Evolutionary conservation across 2,888 invertebrate genomes (phyloP).

Genomic region (Cheilosia vulpina): DNA sequence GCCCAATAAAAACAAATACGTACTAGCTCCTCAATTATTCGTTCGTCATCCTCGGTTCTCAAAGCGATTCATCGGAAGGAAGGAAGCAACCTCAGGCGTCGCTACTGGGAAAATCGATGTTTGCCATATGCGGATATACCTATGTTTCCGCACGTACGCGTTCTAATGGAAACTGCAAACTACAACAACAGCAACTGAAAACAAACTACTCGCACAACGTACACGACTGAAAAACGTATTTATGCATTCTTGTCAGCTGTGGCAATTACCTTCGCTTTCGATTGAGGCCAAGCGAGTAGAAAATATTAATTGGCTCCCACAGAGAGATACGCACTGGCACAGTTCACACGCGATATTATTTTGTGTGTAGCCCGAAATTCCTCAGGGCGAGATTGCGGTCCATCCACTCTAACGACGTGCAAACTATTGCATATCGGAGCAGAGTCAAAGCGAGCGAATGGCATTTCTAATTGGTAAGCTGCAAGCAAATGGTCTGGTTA

Average conservation of each 20-base stretch:
- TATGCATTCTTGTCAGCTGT: constrained; percentile 65
- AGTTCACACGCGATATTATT: constrained; percentile 47
- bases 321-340: constrained; percentile 27
- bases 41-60: constrained; percentile 39
- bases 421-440: constrained; percentile 11
- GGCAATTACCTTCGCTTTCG: constrained; percentile 68
- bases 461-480: constrained; percentile 21
- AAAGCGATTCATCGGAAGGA: constrained; percentile 57
- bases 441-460: constrained; percentile 24
- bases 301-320: constrained; percentile 63
- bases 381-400: constrained; percentile 22
- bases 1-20: constrained; percentile 39
- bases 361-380: constrained; percentile 17
- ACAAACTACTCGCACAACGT: constrained; percentile 30
- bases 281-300: constrained; percentile 61
- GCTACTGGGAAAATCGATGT: constrained; percentile 51
- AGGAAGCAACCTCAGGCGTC: constrained; percentile 48
- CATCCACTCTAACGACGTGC: not conserved
- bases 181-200: constrained; percentile 25
- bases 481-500: constrained; percentile 41
- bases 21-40: constrained; percentile 52
- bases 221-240: constrained; percentile 21
- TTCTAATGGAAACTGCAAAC: constrained; percentile 54
- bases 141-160: constrained; percentile 41
- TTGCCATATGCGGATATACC: constrained; percentile 51